These are phyloP conservation scores for Zoroaster sp. DNA, from an alignment of 53 echinoderm and acorn worm species.

Conservation along the genomic window DNA sequence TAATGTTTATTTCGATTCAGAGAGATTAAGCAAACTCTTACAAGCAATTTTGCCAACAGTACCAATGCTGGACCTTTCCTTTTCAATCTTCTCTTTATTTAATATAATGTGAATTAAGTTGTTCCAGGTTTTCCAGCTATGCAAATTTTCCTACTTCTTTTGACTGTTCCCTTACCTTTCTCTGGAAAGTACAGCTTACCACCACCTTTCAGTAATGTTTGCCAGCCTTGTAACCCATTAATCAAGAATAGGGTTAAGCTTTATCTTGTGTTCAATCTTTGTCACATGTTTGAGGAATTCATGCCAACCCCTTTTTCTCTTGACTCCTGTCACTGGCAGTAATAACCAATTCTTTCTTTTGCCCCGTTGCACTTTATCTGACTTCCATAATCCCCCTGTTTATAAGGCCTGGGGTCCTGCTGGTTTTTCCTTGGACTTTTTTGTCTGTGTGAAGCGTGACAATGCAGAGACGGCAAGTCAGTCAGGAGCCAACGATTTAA, in stretches of 20 bases:
- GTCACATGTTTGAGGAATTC: conserved; percentile 13
- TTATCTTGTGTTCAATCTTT: background rate
- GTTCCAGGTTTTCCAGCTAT: too few relatives aligned
- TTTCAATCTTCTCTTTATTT: too few relatives aligned
- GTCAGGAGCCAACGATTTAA: background rate
- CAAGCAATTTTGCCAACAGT: too few relatives aligned
- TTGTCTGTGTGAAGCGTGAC: background rate
- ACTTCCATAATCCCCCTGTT: conserved; percentile 40
- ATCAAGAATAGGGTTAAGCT: background rate
- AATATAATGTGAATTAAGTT: too few relatives aligned
- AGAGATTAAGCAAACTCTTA: too few relatives aligned
- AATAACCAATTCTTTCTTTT: background rate
- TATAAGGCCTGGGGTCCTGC: background rate
- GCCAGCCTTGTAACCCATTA: background rate
- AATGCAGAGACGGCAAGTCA: too few relatives aligned
- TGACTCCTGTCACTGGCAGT: background rate
- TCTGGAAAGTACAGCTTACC: too few relatives aligned
- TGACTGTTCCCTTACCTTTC: too few relatives aligned
- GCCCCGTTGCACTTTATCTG: background rate
- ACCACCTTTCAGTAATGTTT: too few relatives aligned
- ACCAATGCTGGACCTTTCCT: too few relatives aligned
- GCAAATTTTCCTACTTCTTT: too few relatives aligned
- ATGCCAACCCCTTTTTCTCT: background rate
- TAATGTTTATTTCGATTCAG: too few relatives aligned
- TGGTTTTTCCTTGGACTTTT: background rate